Evolutionary conservation across 1,140 invertebrate species (phyloP).

Genomic region (Cyclina sinensis): DNA sequence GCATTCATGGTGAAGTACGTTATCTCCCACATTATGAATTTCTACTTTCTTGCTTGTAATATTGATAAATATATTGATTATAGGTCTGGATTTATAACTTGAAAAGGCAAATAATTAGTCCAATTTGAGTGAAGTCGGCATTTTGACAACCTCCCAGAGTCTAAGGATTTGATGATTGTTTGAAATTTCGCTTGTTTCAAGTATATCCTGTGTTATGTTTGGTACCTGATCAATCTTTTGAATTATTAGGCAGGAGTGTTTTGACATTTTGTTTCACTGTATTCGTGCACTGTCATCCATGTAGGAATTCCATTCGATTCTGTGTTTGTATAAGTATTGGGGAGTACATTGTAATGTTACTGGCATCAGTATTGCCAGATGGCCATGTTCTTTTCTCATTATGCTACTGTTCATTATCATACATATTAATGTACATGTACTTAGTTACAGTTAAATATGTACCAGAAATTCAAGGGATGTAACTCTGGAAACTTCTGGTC

Average conservation of each 20-base stretch:
- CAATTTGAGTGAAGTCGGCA: conserved; percentile 45
- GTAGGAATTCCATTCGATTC: too few species aligned
- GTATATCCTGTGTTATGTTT: not conserved
- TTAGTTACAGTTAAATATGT: too few species aligned
- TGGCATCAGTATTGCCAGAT: too few species aligned
- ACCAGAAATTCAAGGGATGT: too few species aligned
- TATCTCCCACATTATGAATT: conserved; percentile 26
- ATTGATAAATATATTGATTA: conserved; percentile 42
- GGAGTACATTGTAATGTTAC: too few species aligned
- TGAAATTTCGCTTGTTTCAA: conserved; percentile 31
- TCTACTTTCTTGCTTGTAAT: conserved; percentile 48
- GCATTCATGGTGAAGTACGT: conserved; percentile 6
- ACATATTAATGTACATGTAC: too few species aligned
- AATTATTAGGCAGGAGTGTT: not conserved
- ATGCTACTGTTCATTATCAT: too few species aligned
- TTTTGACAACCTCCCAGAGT: conserved; percentile 32
- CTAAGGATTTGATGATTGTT: conserved; percentile 22
- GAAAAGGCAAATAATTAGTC: conserved; percentile 17
- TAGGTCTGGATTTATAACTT: conserved; percentile 38
- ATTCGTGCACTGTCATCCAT: too few species aligned
- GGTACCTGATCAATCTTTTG: not conserved
- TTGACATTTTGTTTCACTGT: not conserved
- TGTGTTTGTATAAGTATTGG: too few species aligned
- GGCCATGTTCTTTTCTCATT: too few species aligned
- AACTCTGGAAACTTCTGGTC: too few species aligned